phyloP scores from a whole-genome alignment of 2,888 invertebrate species.

The Tigriopus californicus region DNA sequence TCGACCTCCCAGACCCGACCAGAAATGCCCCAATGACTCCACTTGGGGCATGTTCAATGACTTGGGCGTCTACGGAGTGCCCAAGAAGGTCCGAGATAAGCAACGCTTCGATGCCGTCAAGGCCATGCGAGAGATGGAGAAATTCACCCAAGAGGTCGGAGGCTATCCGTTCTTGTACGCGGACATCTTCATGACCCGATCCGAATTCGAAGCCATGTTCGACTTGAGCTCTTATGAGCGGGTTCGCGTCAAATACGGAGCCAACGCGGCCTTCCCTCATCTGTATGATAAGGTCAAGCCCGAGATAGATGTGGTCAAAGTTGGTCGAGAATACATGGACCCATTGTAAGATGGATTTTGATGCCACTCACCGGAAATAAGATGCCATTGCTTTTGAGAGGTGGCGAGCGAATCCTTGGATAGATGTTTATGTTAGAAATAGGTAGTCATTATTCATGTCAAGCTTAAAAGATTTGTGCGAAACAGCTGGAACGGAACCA shows the following conservation, averaged over 20 bases:
- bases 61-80: conserved; percentile 48
- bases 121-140: conserved; percentile 48
- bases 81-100: conserved; percentile 40
- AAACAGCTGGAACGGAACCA: too few relatives aligned
- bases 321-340: conserved; percentile 29
- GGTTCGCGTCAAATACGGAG: conserved; percentile 39
- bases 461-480: too few relatives aligned
- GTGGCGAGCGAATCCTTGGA: too few relatives aligned
- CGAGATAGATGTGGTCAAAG: conserved; percentile 42
- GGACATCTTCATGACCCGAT: conserved; percentile 44
- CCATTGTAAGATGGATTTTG: conserved; percentile 21
- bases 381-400: too few relatives aligned
- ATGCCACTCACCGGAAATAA: too few relatives aligned
- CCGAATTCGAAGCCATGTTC: conserved; percentile 47
- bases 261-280: conserved; percentile 41
- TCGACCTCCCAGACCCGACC: conserved; percentile 35
- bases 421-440: too few relatives aligned
- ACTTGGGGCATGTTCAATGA: conserved; percentile 48
- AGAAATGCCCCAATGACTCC: conserved; percentile 39
- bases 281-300: conserved; percentile 45
- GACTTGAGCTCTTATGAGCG: conserved; percentile 42
- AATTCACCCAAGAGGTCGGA: conserved; percentile 32
- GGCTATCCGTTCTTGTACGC: conserved; percentile 49
- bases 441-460: too few relatives aligned
- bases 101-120: conserved; percentile 41